phyloP scores from a whole-genome alignment of 1,140 invertebrate species.

The Hyles euphorbiae region DNA sequence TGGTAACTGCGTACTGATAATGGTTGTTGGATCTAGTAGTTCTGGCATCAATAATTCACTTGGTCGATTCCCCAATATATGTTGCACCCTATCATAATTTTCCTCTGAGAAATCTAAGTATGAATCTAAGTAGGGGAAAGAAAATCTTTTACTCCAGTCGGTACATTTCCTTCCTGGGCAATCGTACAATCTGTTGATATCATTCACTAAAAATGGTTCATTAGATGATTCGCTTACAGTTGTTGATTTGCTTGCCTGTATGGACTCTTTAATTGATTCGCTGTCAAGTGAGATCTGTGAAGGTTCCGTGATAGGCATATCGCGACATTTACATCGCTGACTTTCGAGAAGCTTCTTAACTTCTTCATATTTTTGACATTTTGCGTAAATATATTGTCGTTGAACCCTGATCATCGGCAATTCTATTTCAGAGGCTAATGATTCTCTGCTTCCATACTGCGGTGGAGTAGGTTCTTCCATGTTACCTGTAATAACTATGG shows the following conservation, averaged over 20 bases:
- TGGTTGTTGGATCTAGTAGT: constrained; percentile 32
- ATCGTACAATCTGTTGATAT: constrained; percentile 33
- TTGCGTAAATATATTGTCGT: constrained; percentile 58
- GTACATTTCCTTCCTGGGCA: constrained; percentile 49
- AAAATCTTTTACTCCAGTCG: constrained; percentile 26
- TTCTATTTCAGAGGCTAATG: constrained; percentile 47
- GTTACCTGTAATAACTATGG: constrained; percentile 50
- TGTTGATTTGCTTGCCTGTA: constrained; percentile 7
- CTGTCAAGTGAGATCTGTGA: not conserved
- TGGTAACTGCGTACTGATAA: constrained; percentile 36
- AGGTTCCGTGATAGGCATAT: constrained; percentile 2
- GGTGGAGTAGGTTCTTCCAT: constrained; percentile 34
- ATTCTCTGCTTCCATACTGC: constrained; percentile 54
- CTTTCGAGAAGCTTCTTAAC: constrained; percentile 49
- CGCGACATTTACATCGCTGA: constrained; percentile 42
- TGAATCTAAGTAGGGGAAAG: constrained; percentile 40
- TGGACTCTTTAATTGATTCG: not conserved
- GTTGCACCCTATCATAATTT: constrained; percentile 46
- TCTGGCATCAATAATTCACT: constrained; percentile 18
- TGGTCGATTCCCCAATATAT: constrained; percentile 31
- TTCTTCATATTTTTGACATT: constrained; percentile 56
- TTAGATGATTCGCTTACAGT: constrained; percentile 27
- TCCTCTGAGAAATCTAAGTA: constrained; percentile 58
- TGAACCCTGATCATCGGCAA: constrained; percentile 48
- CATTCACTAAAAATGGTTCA: constrained; percentile 36